Base-by-base conservation (phyloP, 1,140 invertebrate genomes). In the Drosophila navojoa region DNA sequence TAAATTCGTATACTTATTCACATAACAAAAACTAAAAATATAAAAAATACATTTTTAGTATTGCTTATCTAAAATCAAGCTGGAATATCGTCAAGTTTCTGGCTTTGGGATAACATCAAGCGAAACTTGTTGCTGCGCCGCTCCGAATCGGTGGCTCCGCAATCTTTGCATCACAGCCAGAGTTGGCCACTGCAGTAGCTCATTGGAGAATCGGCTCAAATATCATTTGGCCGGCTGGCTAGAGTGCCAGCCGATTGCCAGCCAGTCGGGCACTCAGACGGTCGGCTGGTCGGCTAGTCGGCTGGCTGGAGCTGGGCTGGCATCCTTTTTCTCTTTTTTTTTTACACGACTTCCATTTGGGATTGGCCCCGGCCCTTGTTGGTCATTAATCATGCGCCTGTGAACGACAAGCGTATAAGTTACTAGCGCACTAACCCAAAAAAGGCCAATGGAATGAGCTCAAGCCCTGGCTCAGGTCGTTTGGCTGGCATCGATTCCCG, bases 331-430 rank as follows among this genome's bases (percentile, higher is more conserved):
- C n/a, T 42, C n/a, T 42, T 4, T 42, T 42, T 11, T 13, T 42
- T 11, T 25, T 52, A 74, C 71, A 70, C 66, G 71, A 74, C 67
- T 76, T 59, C 68, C 72, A 75, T 74, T 68, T 69, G 66, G 72
- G 86, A 76, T 76, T 72, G 59, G 75, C 75, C 60, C 35, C 63
- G 84, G 84, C 84, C 84, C 84, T 89, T 87, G 84, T 84, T 84
- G 84, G 84, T 84, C 84, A 87, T 87, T 87, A 87, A 87, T 87
- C 84, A 87, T 87, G 84, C 79, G 67, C 79, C 79, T 89, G 76
- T 90, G 79, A 87, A 89, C 85, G 84, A 89, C 84, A 87, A 87
- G 84, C 79, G 84, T 80, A 87, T 87, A 87, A 89, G 84, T 87
- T 87, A 89, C 84, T 89, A 80, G 79, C 76, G 76, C 69, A 79